phyloP scores from a whole-genome alignment of 2,113 vertebrate genomes.

The Bungarus multicinctus region DNA sequence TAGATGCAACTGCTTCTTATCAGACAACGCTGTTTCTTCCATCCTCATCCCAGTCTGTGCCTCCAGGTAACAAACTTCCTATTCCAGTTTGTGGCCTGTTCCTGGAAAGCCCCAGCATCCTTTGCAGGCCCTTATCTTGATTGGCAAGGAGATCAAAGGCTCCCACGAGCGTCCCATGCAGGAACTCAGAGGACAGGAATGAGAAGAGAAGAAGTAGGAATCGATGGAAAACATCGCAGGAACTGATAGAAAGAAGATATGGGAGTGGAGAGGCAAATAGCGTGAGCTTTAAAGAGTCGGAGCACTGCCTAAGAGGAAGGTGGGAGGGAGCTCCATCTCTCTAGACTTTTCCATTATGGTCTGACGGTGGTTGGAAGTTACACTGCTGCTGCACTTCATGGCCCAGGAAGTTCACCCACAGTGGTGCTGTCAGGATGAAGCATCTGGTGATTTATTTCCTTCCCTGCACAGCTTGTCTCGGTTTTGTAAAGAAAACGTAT shows the following conservation, averaged over 20 bases:
- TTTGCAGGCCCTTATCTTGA: not conserved
- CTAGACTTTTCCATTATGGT: not conserved
- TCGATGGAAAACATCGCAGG: not conserved
- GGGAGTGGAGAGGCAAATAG: not conserved
- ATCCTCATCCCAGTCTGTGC: too few relatives aligned
- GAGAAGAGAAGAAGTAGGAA: not conserved
- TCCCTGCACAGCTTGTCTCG: constrained; percentile 17
- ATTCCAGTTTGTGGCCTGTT: not conserved
- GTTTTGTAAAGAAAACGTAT: constrained; percentile 17
- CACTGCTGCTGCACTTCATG: not conserved
- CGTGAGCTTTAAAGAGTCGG: not conserved
- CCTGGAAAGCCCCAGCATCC: not conserved
- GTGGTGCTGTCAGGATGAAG: not conserved
- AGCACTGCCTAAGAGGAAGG: not conserved
- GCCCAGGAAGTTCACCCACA: not conserved
- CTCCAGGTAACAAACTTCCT: too few relatives aligned
- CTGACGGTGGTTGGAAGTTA: not conserved
- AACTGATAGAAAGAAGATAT: not conserved
- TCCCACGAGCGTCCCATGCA: not conserved
- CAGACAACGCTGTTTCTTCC: not conserved
- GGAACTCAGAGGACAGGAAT: not conserved
- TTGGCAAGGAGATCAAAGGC: not conserved
- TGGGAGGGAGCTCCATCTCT: not conserved
- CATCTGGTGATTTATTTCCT: constrained; percentile 22
- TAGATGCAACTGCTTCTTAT: not conserved